Evolutionary conservation across 2,797 vertebrate species (phyloP).

Genomic region (Babyrousa celebensis): DNA sequence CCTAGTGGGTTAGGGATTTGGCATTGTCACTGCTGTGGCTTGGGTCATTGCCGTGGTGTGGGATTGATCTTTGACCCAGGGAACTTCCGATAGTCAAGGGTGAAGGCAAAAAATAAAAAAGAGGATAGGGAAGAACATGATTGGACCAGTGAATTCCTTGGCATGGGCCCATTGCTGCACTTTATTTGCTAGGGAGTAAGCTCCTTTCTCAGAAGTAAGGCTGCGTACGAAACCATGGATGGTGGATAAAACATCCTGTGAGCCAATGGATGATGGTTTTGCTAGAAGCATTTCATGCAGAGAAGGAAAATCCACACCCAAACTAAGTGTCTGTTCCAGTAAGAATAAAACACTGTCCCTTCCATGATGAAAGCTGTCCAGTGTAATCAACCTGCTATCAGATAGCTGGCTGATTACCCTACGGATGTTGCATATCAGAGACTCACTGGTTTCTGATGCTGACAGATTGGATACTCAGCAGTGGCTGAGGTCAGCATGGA

Average conservation of each 20-base stretch:
- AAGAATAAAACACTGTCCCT: background rate
- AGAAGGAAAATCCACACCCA: background rate
- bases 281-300: background rate
- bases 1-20: too few species aligned
- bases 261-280: background rate
- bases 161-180: background rate
- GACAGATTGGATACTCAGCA: background rate
- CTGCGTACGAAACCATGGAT: background rate
- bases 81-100: too few species aligned
- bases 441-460: background rate
- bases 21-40: too few species aligned
- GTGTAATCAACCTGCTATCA: background rate
- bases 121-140: background rate
- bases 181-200: slow-evolving; percentile 7
- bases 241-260: background rate
- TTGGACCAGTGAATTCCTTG: background rate
- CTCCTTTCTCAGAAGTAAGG: background rate
- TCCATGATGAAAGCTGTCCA: background rate
- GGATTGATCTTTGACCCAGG: too few species aligned
- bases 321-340: background rate
- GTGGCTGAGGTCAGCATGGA: background rate
- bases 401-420: background rate
- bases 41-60: too few species aligned
- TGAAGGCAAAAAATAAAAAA: too few species aligned
- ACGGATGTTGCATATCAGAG: background rate